Evolutionary conservation across 2,113 vertebrate genomes (phyloP), one percentile per base, ranked within the genome.

Genomic region (Ptychochromis oligacanthus): DNA sequence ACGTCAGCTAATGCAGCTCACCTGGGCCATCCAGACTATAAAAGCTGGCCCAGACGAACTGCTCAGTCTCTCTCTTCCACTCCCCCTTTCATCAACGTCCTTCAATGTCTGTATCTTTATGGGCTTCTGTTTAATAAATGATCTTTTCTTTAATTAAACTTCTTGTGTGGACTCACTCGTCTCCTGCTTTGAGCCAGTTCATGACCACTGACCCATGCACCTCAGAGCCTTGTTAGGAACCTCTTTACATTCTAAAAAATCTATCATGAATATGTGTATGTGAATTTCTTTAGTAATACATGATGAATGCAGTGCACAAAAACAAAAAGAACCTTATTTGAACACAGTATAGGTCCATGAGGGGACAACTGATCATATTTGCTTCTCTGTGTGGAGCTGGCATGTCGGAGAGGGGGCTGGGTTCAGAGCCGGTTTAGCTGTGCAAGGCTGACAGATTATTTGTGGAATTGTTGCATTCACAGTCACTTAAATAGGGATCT

Each of bases 401-500:
- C 4, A 14, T 31, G 62, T 18, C 40, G 58, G 74, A 77, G 87
- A 60, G 85, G 11, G 82, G 87, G 84, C 93, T 93, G 96, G 96
- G 97, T 98, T 98, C 97, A 98, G 97, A 97, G 96, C 95, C 95
- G 97, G 97, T 98, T 98, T 97, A 98, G 97, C 96, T 96, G 96
- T 55, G 75, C 97, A 95, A 95, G 94, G 96, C 96, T 99, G 98
- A 99, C 98, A 98, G 98, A 99, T 97, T 97, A 98, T 99, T 98
- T 97, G 97, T 97, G 97, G 97, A 98, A 99, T 97, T 98, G 97
- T 98, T 97, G 97, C 97, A 98, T 98, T 99, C 97, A 97, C 97
- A 99, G 97, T 98, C 98, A 99, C 97, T 99, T 98, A 98, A 98
- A 99, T 97, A 97, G 97, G 97, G 97, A 98, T 99, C 97, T 97